A percentile compares a stretch with the other conserved stretches of the same genome.
phyloP scores from a whole-genome alignment of 2,888 invertebrate genomes.

The Bellardia bayeri region DNA sequence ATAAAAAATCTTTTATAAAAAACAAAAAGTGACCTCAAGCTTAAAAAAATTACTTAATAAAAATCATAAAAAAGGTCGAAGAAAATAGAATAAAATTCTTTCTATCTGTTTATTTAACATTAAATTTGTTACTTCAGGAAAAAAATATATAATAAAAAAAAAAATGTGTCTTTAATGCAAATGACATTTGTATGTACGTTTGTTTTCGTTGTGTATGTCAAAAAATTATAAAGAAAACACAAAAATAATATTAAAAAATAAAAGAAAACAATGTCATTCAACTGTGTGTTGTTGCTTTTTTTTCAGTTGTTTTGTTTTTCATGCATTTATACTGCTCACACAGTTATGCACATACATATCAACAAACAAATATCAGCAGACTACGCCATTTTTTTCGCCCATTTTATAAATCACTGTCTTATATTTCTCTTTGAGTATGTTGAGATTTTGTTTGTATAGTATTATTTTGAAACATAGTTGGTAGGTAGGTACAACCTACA shows the following conservation, averaged over 20 bases:
- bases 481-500: too few relatives aligned
- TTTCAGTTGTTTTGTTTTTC: background rate
- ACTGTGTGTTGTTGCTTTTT: constrained; percentile 48
- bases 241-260: background rate
- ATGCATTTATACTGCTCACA: constrained; percentile 4
- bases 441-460: background rate
- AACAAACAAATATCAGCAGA: constrained; percentile 20
- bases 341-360: background rate
- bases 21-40: too few relatives aligned
- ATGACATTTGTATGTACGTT: constrained; percentile 51
- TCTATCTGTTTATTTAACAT: too few relatives aligned
- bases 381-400: constrained; percentile 53
- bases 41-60: too few relatives aligned
- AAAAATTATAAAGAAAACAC: constrained; percentile 47
- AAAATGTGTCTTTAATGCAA: constrained; percentile 48
- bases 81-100: too few relatives aligned
- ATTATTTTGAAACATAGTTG: background rate
- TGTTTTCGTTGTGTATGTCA: constrained; percentile 39
- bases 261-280: constrained; percentile 66
- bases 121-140: too few relatives aligned
- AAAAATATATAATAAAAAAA: constrained; percentile 19
- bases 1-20: too few relatives aligned
- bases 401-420: constrained; percentile 37
- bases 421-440: constrained; percentile 10
- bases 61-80: too few relatives aligned